A percentile compares a stretch with the other conserved stretches of the same genome.
Conservation (phyloP, 2,888 invertebrate genomes). For the Coelopa pilipes region DNA sequence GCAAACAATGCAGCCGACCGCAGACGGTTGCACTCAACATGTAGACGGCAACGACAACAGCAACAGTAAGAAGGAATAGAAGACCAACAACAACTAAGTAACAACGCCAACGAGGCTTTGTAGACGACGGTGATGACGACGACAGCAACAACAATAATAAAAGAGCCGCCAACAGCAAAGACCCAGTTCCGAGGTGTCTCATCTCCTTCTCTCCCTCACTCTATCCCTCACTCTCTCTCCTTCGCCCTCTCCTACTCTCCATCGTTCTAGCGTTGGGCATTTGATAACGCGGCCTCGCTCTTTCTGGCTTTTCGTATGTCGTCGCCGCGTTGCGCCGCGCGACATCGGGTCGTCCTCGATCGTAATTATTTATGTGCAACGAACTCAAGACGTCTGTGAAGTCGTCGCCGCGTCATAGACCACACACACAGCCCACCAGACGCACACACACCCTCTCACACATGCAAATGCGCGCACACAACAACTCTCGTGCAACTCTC, state of each 20-base stretch:
- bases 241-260: too few relatives aligned
- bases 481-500: too few relatives aligned
- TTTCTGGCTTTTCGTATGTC: background rate
- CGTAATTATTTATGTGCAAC: slow-evolving; percentile 27
- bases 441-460: too few relatives aligned
- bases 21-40: slow-evolving; percentile 30
- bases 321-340: too few relatives aligned
- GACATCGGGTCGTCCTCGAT: too few relatives aligned
- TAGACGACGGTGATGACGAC: background rate
- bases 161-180: slow-evolving; percentile 14
- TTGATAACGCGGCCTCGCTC: background rate
- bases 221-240: slow-evolving; percentile 1
- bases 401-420: slow-evolving; percentile 1
- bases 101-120: slow-evolving; percentile 5
- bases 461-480: too few relatives aligned
- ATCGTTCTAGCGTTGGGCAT: too few relatives aligned
- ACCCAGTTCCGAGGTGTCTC: slow-evolving; percentile 19
- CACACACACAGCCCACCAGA: slow-evolving; percentile 6
- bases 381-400: slow-evolving; percentile 29
- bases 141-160: slow-evolving; percentile 7
- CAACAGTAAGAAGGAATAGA: background rate
- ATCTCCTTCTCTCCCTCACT: too few relatives aligned
- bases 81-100: background rate
- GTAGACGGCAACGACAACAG: slow-evolving; percentile 20
- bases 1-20: slow-evolving; percentile 35